Percentiles rank a stretch among this genome's conserved stretches.
phyloP scores from a whole-genome alignment of 2,113 vertebrate species.

The Aramus guarauna region DNA sequence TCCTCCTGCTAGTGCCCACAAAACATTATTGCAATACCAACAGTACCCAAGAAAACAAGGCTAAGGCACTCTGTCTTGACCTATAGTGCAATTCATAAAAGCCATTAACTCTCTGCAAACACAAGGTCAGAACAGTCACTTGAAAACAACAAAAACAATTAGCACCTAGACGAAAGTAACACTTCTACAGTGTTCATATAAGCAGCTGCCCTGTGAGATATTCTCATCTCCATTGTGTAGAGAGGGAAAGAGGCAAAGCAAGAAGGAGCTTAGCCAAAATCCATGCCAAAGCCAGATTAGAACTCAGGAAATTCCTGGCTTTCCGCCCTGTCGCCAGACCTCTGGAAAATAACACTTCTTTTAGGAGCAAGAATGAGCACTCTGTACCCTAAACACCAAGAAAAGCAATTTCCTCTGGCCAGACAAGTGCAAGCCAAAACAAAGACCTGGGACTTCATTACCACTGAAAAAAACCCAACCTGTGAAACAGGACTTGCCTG shows the following conservation, averaged over 20 bases:
- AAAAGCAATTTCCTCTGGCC: slow-evolving; percentile 13
- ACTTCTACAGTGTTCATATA: neutral
- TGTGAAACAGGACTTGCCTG: neutral
- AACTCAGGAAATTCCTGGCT: slow-evolving; percentile 52
- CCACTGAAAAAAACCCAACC: neutral
- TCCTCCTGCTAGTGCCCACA: neutral
- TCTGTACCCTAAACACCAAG: neutral
- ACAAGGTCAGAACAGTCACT: neutral
- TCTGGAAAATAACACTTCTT: neutral
- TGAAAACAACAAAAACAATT: neutral
- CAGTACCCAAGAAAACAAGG: neutral
- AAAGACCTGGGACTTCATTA: neutral
- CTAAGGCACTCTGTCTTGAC: neutral
- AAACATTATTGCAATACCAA: neutral
- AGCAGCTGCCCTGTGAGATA: neutral
- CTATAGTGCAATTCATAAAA: neutral
- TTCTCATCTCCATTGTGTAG: neutral
- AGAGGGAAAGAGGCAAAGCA: neutral
- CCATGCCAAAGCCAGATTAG: slow-evolving; percentile 39
- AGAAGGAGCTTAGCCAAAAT: neutral
- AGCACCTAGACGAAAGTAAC: neutral
- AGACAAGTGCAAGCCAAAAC: slow-evolving; percentile 8
- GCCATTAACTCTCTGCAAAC: neutral
- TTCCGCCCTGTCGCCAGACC: neutral
- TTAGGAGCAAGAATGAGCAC: neutral